Base-by-base conservation (phyloP, 2,888 invertebrate genomes). In the Amaurobius ferox region DNA sequence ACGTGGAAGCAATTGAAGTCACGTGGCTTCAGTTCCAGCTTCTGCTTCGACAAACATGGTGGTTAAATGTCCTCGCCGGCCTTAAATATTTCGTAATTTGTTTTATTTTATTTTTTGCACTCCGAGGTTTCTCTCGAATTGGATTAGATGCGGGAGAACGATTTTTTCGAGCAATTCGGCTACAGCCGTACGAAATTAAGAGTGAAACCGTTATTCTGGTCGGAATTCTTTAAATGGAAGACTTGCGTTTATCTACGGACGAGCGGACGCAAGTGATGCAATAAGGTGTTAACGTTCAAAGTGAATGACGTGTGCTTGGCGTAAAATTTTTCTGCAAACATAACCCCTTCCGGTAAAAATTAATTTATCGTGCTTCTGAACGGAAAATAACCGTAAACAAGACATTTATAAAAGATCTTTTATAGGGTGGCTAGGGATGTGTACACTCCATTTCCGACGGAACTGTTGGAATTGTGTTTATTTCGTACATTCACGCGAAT, bases 21-120 rank as follows among this genome's bases (percentile, higher is more conserved):
- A 66, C 66, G 66, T 66, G 66, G 11, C 29, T 13, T 2, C 7
- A 66, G 66, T 35, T 66, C 32, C 66, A 66, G 66, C 66, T 66
- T 66, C 32, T 32, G 66, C 23, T 23, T 66, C 7, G 16, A 9
- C 66, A 30, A 66, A 66, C 66, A 32, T 9, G 16, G 64, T 66
- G 66, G 32, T 66, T 66, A 66, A 55, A 66, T 5, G 66, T 30
- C 66, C 64, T 1, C 30, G 9, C 19, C 30, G 64, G 64, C 11
- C 32, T 35, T 32, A 26, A 66, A 66, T 32, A 13, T 62, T 32
- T 29, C 32, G 32, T 32, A 66, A 66, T 66, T 16, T 29, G 16
- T 32, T 66, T 62, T 29, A n/a, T 32, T 29, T 19, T n/a, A 1
- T 32, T 66, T 32, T 30, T 32, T 66, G 11, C 7, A 32, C n/a